phyloP scores from a whole-genome alignment of 1,140 invertebrate genomes.

The Stegodyphus dumicola region DNA sequence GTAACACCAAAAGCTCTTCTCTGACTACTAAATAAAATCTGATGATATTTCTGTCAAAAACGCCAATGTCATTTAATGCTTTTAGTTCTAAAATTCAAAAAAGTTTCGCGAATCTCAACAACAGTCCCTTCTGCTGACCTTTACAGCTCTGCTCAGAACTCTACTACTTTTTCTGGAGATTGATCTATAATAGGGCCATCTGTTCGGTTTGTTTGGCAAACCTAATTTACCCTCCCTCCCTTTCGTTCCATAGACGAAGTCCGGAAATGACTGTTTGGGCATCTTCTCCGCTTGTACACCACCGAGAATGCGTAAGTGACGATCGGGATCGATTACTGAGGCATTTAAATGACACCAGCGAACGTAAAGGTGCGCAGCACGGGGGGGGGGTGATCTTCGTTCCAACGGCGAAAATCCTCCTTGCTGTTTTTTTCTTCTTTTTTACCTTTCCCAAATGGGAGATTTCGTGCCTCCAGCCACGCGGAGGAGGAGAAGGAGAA shows the following conservation, averaged over 20 bases:
- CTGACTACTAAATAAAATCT: too few relatives aligned
- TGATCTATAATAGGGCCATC: too few relatives aligned
- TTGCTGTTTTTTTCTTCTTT: conserved; percentile 2
- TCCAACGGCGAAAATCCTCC: not conserved
- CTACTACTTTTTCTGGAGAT: not conserved
- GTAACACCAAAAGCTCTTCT: too few relatives aligned
- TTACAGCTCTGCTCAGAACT: not conserved
- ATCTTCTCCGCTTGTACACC: not conserved
- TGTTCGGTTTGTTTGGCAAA: not conserved
- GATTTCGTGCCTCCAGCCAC: not conserved
- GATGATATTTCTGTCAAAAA: too few relatives aligned
- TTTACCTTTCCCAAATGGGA: not conserved
- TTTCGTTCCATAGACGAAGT: not conserved
- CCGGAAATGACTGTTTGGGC: too few relatives aligned
- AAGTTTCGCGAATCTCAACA: too few relatives aligned
- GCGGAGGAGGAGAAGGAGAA: not conserved
- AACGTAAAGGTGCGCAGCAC: not conserved
- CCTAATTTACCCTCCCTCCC: conserved; percentile 24
- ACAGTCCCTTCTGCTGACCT: not conserved
- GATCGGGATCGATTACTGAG: conserved; percentile 32
- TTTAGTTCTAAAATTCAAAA: too few relatives aligned
- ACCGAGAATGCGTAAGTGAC: conserved; percentile 42
- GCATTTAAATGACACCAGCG: conserved; percentile 31
- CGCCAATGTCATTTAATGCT: too few relatives aligned
- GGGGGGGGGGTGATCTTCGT: too few relatives aligned